These are phyloP conservation scores for Bellardia bayeri DNA, from an alignment of 2,888 invertebrate species.

Conservation along the genomic window DNA sequence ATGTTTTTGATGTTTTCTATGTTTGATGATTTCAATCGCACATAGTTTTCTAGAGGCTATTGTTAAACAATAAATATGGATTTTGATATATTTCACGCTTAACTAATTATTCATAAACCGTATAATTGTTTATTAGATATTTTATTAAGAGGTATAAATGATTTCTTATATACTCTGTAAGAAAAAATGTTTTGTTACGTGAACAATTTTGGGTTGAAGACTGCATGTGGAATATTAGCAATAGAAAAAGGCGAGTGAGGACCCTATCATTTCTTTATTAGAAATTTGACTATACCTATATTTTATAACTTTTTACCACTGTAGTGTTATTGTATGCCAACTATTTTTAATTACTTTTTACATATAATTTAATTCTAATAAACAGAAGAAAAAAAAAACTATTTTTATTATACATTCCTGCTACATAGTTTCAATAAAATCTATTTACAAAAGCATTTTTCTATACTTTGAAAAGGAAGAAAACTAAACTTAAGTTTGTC, in stretches of 20 bases:
- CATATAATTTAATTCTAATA: neutral
- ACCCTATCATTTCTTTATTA: no score
- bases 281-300: no score
- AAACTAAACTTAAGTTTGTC: slow-evolving; percentile 58
- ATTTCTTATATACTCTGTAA: neutral
- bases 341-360: slow-evolving; percentile 16
- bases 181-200: neutral
- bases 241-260: no score
- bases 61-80: neutral
- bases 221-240: no score
- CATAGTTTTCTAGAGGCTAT: neutral
- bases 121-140: neutral
- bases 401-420: slow-evolving; percentile 1
- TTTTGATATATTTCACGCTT: slow-evolving; percentile 18
- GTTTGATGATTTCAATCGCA: neutral
- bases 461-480: slow-evolving; percentile 19
- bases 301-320: no score
- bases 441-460: slow-evolving; percentile 35
- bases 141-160: neutral
- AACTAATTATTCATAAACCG: neutral
- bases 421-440: slow-evolving; percentile 19
- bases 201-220: no score
- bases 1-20: neutral
- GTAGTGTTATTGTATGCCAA: neutral
- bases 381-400: slow-evolving; percentile 4